Base-by-base conservation (phyloP, 2,797 vertebrate species). In the Poeciliopsis paucimaculata region DNA sequence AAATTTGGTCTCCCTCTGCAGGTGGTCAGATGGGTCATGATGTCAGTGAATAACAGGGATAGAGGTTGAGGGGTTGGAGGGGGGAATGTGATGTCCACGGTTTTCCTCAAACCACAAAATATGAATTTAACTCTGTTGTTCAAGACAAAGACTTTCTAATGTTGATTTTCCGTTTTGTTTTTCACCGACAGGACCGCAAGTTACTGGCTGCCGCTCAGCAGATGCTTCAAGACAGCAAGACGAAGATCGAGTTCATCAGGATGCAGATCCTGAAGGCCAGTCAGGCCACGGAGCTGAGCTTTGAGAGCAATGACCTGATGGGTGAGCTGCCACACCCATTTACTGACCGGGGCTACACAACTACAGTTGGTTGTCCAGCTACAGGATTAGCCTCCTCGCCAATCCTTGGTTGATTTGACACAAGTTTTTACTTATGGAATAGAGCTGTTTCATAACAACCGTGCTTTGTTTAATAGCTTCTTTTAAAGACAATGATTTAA, bases 251-350 rank as follows among this genome's bases (percentile, higher is more conserved):
- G 97, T 98, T 99, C 89, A 99, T 99, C 95, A 95, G 98, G 90
- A 99, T 99, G 98, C 98, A 99, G 96, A 98, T 99, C 96, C 98
- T 99, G 85, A 99, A 99, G 91, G 97, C 97, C 87, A 97, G 97
- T 92, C 98, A 99, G 95, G 96, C 97, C 92, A 98, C 94, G 79
- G 98, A 99, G 94, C 86, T 97, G 95, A 97, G 95, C 94, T 98
- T 98, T 81, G 98, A 99, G 90, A 99, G 95, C 95, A 97, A 96
- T 86, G 97, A 98, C 72, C 94, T 93, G 93, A 91, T 96, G 88
- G 94, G 94, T 95, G 87, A 94, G 92, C 12, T 20, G 39, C 31
- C 0, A 0, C 20, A 71, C 18, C 5, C n/a, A 6, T n/a, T 49
- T 10, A 9, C 11, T 60, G 5, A 31, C 41, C 11, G 6, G 26